These are phyloP conservation scores for Oryctolagus cuniculus DNA, from an alignment of 2,113 vertebrate species.

Conservation along the genomic window DNA sequence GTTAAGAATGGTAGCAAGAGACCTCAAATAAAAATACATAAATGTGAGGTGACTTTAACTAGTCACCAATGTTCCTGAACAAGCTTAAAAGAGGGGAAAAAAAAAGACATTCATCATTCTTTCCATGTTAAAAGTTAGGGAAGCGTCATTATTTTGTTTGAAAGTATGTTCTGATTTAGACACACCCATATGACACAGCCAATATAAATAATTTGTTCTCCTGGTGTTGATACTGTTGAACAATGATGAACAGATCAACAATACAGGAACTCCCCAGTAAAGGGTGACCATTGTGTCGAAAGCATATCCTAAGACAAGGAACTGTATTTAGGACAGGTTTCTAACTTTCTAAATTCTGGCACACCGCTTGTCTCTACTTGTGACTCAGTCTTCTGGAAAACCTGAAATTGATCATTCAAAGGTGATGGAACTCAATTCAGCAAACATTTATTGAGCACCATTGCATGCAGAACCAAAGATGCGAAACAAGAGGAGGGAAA, in stretches of 20 bases:
- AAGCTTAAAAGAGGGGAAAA: conserved; percentile 3
- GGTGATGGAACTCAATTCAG: neutral
- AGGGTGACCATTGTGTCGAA: conserved; percentile 49
- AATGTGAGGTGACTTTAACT: neutral
- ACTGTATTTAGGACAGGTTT: conserved; percentile 34
- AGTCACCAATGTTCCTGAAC: conserved; percentile 6
- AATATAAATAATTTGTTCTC: conserved; percentile 63
- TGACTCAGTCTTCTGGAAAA: conserved; percentile 45
- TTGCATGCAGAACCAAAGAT: neutral
- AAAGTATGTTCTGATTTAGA: conserved; percentile 66
- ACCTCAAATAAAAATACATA: conserved; percentile 40
- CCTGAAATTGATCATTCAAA: conserved; percentile 46
- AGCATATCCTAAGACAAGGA: conserved; percentile 54
- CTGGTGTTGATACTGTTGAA: conserved; percentile 30
- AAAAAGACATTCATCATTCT: neutral
- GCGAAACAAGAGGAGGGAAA: neutral
- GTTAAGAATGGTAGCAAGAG: conserved; percentile 32
- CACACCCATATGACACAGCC: conserved; percentile 58
- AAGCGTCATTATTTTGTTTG: conserved; percentile 57
- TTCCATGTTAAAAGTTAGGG: conserved; percentile 7
- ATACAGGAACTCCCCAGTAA: conserved; percentile 31
- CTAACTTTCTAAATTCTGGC: conserved; percentile 38
- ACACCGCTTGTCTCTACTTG: neutral
- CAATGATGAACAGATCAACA: conserved; percentile 50
- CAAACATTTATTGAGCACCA: neutral